Conservation (phyloP, 2,797 vertebrate genomes). For the Cyprinella venusta region DNA sequence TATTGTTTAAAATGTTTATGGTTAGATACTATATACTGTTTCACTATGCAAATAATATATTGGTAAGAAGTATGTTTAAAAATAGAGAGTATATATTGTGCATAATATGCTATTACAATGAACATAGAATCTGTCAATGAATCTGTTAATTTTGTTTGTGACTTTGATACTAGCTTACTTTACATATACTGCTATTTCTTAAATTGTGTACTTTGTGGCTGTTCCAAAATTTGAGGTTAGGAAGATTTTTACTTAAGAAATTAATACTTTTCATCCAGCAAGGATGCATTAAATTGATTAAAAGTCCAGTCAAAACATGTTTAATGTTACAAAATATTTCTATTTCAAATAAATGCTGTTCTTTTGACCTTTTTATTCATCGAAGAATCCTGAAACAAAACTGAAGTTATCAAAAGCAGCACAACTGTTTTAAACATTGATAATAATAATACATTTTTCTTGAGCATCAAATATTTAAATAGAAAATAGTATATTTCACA, state of each 20-base stretch:
- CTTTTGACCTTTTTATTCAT: background rate
- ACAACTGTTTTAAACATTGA: background rate
- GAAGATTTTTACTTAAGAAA: background rate
- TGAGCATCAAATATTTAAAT: too few species aligned
- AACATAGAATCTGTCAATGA: too few species aligned
- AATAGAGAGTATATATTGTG: background rate
- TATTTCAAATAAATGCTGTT: background rate
- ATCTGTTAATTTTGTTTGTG: background rate
- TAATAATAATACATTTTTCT: too few species aligned
- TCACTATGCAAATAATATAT: too few species aligned
- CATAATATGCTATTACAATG: background rate
- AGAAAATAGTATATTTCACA: too few species aligned
- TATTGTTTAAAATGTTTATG: background rate
- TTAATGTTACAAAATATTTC: background rate
- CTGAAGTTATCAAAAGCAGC: background rate
- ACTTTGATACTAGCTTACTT: background rate
- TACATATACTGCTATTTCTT: too few species aligned
- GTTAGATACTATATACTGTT: background rate
- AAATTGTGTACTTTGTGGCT: too few species aligned
- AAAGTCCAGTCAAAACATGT: too few species aligned
- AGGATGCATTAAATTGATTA: too few species aligned
- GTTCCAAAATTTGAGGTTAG: background rate
- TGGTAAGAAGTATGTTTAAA: too few species aligned
- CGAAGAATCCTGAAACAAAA: background rate
- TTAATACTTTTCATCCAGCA: background rate